Base-by-base conservation (phyloP, 2,888 invertebrate species). In the Athalia circularis region DNA sequence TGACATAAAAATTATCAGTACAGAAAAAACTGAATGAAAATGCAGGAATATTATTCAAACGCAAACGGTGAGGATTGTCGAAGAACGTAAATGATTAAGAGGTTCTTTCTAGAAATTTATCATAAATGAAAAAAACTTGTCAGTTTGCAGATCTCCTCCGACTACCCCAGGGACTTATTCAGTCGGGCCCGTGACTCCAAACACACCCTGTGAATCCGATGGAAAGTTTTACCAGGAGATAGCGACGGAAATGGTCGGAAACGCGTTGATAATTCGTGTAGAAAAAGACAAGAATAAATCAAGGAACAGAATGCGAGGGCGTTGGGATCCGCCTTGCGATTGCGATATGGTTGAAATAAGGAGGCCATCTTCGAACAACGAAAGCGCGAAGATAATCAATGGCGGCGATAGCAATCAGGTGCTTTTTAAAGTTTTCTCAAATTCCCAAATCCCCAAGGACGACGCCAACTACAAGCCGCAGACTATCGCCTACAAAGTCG, bases 261-360 rank as follows among this genome's bases (percentile, higher is more conserved):
- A 94, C 85, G 93, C 93, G 84, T 90, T 94, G 13, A 93, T 93
- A 81, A 94, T 94, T 77, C 90, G 94, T 29, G 93, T 94, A 45
- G 94, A 92, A 90, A 87, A 94, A 90, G 89, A 93, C 88, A 90
- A 92, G 88, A 82, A 90, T 81, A 83, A 92, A 90, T 83, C 79
- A 3, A 77, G 76, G 48, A 84, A 82, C n/a, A 84, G 80, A 65
- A 80, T 79, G 65, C 80, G 45, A 0, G 79, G 68, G n/a, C 79
- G 80, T 4, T 90, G 89, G 88, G 86, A 86, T 57, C 89, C 89
- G 6, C 87, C 87, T 3, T 88, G 88, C 62, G 86, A 89, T 54
- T 88, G 89, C 59, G 84, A 85, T 5, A 83, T 87, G 0, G 84
- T 87, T 4, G 88, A 88, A 77, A 89, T 89, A 70, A 85, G 86